Evolutionary conservation across 2,113 vertebrate species (phyloP), one percentile per base, ranked within the genome.

Genomic region (Plectropomus leopardus): DNA sequence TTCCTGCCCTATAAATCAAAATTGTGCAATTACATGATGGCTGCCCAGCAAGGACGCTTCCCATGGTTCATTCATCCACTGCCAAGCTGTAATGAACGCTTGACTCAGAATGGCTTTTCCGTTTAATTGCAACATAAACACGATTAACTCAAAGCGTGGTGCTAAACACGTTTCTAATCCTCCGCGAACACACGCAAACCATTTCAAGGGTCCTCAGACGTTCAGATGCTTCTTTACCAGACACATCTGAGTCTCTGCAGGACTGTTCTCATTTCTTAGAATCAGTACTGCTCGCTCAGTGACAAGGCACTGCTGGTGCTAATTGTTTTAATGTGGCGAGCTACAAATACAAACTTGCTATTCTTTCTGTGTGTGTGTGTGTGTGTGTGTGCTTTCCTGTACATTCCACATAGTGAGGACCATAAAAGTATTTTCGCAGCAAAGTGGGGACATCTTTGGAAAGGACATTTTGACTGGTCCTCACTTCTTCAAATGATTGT

Each of bases 1-100:
- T 84, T 89, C 78, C 82, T 73, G 77, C 44, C 76, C 64, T 85
- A 58, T 61, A 90, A 87, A 91, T 71, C 26, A 75, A 77, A 89
- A 89, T 19, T 45, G 57, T 23, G 53, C 47, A 63, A 76, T 88
- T 89, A 78, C 64, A 86, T 54, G 86, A 83, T 71, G 8, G 79
- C 72, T 81, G 78, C 64, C 78, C 81, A 58, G 73, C 5, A 51
- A 89, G 85, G 76, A 87, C 60, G 15, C 59, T 58, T 58, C 23
- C 66, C 40, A 17, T 70, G 28, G 64, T 65, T 80, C 47, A 75
- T 73, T 88, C 85, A 87, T 86, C 78, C 66, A n/a, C 60, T 36
- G 63, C 73, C 84, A 82, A 21, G 23, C 30, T 4, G 63, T 86
- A 77, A 82, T 42, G 67, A 85, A 79, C 23, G 30, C 68, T 76